Evolutionary conservation across 2,797 vertebrate species (phyloP), one percentile per base, ranked within the genome.

Genomic region (Catamblyrhynchus diadema): DNA sequence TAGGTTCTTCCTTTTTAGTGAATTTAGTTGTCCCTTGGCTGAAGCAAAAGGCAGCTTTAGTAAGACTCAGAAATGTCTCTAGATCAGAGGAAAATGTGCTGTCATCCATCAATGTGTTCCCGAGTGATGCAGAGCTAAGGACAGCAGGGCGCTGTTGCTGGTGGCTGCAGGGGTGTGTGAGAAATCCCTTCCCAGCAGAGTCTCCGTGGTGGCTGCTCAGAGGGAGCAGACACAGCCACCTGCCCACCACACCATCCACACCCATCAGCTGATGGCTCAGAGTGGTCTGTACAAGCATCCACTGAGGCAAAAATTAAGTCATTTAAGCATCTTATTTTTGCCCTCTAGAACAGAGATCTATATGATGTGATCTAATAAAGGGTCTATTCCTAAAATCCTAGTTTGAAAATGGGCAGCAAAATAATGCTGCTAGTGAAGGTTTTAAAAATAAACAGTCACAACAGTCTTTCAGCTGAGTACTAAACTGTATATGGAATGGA

Each of bases 161-260:
- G 47, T 1, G 6, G 45, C 56, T 48, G 16, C 0, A 1, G 10
- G 12, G 11, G 2, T 22, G 41, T 0, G 0, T 17, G 28, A 77
- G 37, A 53, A 72, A 42, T 10, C 2, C 14, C 19, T 28, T 11
- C 48, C 15, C 11, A 2, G 6, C 1, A 0, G 44, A 16, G 17
- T 12, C n/a, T 48, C 24, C 6, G 1, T 1, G 1, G 0, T 9
- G 12, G 27, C 45, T 42, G 66, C 37, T 33, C 67, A 39, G 37
- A 45, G 45, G 47, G 45, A 45, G 3, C 24, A 37, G 57, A 9
- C n/a, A 13, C 6, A 2, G 9, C 33, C 2, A 1, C 48, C 80
- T n/a, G 24, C 45, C 27, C 50, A 2, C 33, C 47, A n/a, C 42
- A 33, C 27, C 56, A 13, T 12, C 53, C 65, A 27, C 28, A 23